A percentile compares a stretch with the other conserved stretches of the same genome.
Conservation (phyloP, 2,888 invertebrate genomes). For the Xylophagus ater region DNA sequence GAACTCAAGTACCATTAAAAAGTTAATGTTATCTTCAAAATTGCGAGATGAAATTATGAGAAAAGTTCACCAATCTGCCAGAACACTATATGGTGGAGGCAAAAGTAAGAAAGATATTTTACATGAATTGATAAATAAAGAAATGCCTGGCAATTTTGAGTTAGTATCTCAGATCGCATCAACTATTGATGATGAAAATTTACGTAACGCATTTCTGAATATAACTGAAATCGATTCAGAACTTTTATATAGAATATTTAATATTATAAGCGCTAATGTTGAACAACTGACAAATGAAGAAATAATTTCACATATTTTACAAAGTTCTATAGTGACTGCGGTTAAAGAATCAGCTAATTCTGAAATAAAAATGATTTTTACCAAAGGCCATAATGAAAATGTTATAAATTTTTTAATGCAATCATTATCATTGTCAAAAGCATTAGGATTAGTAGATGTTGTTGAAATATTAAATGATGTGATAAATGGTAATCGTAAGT, state of each 20-base stretch:
- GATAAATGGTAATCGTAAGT: conserved; percentile 32
- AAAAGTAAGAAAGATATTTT: conserved; percentile 23
- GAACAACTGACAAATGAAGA: conserved; percentile 24
- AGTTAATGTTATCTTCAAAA: conserved; percentile 49
- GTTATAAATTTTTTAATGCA: conserved; percentile 44
- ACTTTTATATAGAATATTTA: conserved; percentile 39
- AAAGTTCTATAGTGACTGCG: conserved; percentile 54
- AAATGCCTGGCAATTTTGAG: conserved; percentile 43
- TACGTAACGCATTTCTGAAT: conserved; percentile 47
- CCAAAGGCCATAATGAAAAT: conserved; percentile 20
- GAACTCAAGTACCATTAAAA: conserved; percentile 45
- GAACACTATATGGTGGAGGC: conserved; percentile 31
- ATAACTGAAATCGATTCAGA: conserved; percentile 18
- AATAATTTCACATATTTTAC: conserved; percentile 52
- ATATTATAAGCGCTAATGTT: conserved; percentile 50
- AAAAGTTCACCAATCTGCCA: conserved; percentile 10
- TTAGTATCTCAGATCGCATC: conserved; percentile 52
- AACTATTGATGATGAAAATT: conserved; percentile 51
- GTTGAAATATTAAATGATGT: conserved; percentile 11
- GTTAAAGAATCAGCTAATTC: conserved; percentile 50
- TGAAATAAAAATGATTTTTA: conserved; percentile 14
- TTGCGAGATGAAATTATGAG: conserved; percentile 9
- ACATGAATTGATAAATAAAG: conserved; percentile 7
- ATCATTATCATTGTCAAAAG: conserved; percentile 56
- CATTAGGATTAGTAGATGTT: conserved; percentile 46